Evolutionary conservation across 2,113 vertebrate species (phyloP).

Genomic region (Antechinus stuartii): DNA sequence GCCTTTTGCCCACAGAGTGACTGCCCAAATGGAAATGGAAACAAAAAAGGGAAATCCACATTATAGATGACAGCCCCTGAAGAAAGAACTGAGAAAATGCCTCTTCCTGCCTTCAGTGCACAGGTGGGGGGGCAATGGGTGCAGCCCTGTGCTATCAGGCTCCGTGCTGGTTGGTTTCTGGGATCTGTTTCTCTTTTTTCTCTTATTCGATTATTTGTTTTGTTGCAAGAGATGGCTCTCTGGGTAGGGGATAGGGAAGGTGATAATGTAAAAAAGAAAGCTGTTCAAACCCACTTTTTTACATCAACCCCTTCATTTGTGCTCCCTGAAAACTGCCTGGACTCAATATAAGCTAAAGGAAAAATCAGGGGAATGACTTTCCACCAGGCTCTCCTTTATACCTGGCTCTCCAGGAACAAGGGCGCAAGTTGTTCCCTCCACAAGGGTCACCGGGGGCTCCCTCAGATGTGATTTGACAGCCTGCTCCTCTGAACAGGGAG

Average conservation of each 20-base stretch:
- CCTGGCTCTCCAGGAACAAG: slow-evolving; percentile 71
- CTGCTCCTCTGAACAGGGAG: slow-evolving; percentile 64
- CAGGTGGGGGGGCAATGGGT: background rate
- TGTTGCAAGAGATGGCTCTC: background rate
- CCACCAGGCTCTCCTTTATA: slow-evolving; percentile 51
- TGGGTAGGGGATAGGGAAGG: background rate
- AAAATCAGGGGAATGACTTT: background rate
- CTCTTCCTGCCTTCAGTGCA: background rate
- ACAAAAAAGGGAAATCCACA: background rate
- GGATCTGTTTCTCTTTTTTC: background rate
- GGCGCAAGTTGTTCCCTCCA: slow-evolving; percentile 48
- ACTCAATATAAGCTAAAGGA: slow-evolving; percentile 10
- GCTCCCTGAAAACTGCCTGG: background rate
- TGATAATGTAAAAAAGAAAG: background rate
- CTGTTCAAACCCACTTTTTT: background rate
- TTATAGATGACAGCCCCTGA: background rate
- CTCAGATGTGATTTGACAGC: slow-evolving; percentile 58
- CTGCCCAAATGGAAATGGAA: background rate
- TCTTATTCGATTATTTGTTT: background rate
- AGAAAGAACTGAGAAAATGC: background rate
- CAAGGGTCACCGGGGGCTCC: slow-evolving; percentile 54
- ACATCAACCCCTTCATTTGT: background rate
- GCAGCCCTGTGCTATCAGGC: background rate
- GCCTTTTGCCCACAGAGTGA: too few relatives aligned
- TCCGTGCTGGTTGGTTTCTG: background rate